Conservation (phyloP, 92 coral and sea anemone species). For the Desmophyllum pertusum region DNA sequence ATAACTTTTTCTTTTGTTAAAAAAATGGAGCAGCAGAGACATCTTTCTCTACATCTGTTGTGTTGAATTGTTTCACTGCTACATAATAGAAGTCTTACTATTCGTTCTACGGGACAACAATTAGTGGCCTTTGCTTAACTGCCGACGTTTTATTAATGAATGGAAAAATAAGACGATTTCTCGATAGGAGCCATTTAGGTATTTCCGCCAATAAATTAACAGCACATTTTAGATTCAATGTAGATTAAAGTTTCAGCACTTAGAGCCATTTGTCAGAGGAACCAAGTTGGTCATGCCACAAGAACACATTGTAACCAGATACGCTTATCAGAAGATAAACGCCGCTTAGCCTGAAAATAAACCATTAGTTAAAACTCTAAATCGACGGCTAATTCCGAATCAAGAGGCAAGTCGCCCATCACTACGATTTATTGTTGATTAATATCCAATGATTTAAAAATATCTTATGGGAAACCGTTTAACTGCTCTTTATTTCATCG, state of each 20-base stretch:
- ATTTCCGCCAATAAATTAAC: conserved; percentile 55
- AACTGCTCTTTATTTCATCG: conserved; percentile 18
- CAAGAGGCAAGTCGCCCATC: not conserved
- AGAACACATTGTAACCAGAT: conserved; percentile 31
- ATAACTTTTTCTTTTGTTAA: not conserved
- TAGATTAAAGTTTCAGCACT: conserved; percentile 58
- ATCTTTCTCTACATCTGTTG: not conserved
- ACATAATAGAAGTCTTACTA: not conserved
- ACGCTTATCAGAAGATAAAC: conserved; percentile 27
- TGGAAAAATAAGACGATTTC: conserved; percentile 41
- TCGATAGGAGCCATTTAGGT: conserved; percentile 55
- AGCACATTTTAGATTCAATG: conserved; percentile 57
- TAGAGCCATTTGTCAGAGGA: conserved; percentile 34
- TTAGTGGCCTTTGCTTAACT: conserved; percentile 28
- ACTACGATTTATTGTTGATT: not conserved
- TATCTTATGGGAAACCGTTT: not conserved
- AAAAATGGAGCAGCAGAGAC: not conserved
- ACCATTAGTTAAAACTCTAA: conserved; percentile 11
- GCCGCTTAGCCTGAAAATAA: conserved; percentile 24
- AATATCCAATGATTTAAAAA: not conserved
- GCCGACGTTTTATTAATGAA: conserved; percentile 57
- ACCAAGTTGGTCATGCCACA: conserved; percentile 41
- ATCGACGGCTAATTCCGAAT: conserved; percentile 13
- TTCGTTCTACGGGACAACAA: not conserved
- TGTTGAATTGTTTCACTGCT: not conserved